Base-by-base conservation (phyloP, 2,113 vertebrate genomes). In the Leptodactylus fuscus region DNA sequence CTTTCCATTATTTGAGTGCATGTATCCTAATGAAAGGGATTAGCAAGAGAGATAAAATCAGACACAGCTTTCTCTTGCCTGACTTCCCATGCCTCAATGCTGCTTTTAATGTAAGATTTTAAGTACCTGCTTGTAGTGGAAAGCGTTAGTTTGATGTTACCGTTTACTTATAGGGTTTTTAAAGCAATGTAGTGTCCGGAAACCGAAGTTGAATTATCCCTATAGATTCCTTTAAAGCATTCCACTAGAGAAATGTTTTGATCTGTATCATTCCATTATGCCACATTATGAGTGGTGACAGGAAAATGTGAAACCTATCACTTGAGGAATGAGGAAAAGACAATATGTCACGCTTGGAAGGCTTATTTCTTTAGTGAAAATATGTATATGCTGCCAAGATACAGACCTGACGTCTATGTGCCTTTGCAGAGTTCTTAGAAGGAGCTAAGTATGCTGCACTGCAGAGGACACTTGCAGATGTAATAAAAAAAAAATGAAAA, bases 41-140 rank as follows among this genome's bases (percentile, higher is more conserved):
- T 87, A 90, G 87, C 58, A 81, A 9, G 65, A 46, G 1, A 69
- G 83, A 88, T 85, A 81, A 88, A 87, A 85, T 83, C 38, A 48
- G 9, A 67, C 79, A 1, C 41, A 55, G 81, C 70, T 85, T 48
- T 46, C 81, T 78, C 55, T 78, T 32, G 38, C 69, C 36, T 84
- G 82, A 58, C 81, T 87, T 62, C 87, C 11, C 41, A 10, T 85
- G 27, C 16, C 46, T 87, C 55, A n/a, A 71, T 82, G 58, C 75
- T 83, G 74, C 75, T 85, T 58, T 81, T 85, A 85, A 38, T 81
- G 81, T 88, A 82, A 88, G 60, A 13, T 22, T 74, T 18, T 60
- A 89, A 91, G 73, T 85, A 90, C 88, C 89, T 90, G 87, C 87
- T 92, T 85, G 70, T 62, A 36, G 85, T 38, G 32, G 22, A 77